These are phyloP conservation scores for Crioceris asparagi DNA, from an alignment of 2,888 invertebrate species.

Conservation along the genomic window DNA sequence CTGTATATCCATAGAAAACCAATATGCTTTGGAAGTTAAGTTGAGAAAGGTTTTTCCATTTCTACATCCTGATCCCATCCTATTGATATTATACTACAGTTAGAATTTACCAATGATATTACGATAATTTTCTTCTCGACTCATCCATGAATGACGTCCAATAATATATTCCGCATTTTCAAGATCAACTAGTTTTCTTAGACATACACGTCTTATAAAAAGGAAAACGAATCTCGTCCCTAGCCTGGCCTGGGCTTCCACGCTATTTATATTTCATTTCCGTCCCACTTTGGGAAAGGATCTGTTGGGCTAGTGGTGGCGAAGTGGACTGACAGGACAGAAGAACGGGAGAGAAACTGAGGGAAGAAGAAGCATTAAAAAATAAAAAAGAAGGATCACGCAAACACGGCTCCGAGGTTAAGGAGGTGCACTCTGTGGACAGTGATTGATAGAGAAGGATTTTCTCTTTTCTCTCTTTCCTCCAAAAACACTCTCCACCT, in stretches of 20 bases:
- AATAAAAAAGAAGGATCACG: constrained; percentile 27
- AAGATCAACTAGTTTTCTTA: not conserved
- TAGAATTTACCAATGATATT: too few species aligned
- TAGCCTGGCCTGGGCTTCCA: constrained; percentile 3
- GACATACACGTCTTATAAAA: not conserved
- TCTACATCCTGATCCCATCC: too few species aligned
- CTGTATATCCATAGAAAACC: too few species aligned
- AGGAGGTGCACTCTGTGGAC: constrained; percentile 27
- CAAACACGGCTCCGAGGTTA: constrained; percentile 27
- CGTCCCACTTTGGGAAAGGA: too few species aligned
- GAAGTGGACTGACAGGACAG: constrained; percentile 5
- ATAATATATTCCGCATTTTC: not conserved
- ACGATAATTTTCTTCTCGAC: too few species aligned
- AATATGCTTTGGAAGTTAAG: too few species aligned
- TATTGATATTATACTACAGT: too few species aligned
- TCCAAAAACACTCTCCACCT: too few species aligned
- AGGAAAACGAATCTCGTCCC: not conserved
- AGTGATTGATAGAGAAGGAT: constrained; percentile 30
- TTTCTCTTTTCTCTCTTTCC: constrained; percentile 22
- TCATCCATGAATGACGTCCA: too few species aligned
- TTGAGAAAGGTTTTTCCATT: too few species aligned
- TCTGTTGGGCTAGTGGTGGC: not conserved
- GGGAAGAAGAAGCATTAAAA: too few species aligned
- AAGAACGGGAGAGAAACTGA: too few species aligned
- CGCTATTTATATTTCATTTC: constrained; percentile 11